phyloP scores from a whole-genome alignment of 2,797 vertebrate genomes.

The Fundulus diaphanus region DNA sequence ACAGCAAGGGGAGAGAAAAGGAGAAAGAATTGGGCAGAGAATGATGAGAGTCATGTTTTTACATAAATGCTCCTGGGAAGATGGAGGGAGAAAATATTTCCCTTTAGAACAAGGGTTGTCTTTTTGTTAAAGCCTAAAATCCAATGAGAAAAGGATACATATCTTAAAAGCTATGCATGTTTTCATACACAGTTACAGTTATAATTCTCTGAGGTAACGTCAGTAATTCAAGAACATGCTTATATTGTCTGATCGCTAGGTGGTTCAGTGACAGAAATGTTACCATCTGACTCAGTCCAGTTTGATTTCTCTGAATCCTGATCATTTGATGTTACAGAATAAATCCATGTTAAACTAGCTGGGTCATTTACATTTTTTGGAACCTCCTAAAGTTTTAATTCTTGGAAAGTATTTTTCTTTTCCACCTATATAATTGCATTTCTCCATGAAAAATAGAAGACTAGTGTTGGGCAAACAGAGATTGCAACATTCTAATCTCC shows the following conservation, averaged over 20 bases:
- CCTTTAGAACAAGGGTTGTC: constrained; percentile 46
- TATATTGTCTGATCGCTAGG: background rate
- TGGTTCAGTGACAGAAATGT: background rate
- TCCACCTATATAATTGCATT: background rate
- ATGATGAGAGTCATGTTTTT: constrained; percentile 81
- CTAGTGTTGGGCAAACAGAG: background rate
- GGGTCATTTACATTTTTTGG: background rate
- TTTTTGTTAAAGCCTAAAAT: constrained; percentile 52
- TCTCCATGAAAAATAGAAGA: background rate
- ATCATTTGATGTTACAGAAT: background rate
- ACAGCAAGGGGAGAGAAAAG: constrained; percentile 72
- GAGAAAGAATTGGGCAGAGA: constrained; percentile 66
- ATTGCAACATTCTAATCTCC: background rate
- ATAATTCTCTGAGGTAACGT: background rate
- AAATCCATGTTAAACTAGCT: background rate
- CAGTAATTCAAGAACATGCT: background rate
- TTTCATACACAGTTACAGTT: background rate
- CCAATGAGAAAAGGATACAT: constrained; percentile 73
- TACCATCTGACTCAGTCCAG: background rate
- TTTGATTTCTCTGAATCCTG: background rate
- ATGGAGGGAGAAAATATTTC: constrained; percentile 25
- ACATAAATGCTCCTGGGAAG: constrained; percentile 60
- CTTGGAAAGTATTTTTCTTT: background rate
- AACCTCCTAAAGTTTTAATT: background rate
- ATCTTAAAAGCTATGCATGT: constrained; percentile 68